These are phyloP conservation scores for Bombyx huttoni DNA, from an alignment of 2,888 invertebrate species.

Conservation along the genomic window DNA sequence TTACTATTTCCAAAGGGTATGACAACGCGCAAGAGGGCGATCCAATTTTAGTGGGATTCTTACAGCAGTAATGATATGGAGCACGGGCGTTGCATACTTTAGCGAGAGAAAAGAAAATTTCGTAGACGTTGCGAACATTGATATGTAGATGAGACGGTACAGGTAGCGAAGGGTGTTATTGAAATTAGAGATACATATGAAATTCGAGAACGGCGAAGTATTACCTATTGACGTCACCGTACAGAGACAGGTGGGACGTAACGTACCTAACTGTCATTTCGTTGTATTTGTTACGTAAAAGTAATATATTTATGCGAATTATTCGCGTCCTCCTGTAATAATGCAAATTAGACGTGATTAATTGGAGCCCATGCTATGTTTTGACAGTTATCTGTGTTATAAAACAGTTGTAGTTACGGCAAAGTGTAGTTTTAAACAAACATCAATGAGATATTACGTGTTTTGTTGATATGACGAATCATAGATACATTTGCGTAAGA, in stretches of 20 bases:
- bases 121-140: slow-evolving; percentile 59
- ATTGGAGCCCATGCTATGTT: neutral
- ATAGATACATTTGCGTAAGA: slow-evolving; percentile 20
- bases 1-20: slow-evolving; percentile 67
- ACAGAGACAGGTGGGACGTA: slow-evolving; percentile 27
- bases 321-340: neutral
- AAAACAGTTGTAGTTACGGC: neutral
- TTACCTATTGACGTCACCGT: slow-evolving; percentile 29
- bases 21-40: slow-evolving; percentile 59
- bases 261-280: slow-evolving; percentile 13
- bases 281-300: slow-evolving; percentile 14
- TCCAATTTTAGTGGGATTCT: slow-evolving; percentile 64
- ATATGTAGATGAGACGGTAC: slow-evolving; percentile 68
- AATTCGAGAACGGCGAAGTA: slow-evolving; percentile 48
- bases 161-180: slow-evolving; percentile 64
- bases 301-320: slow-evolving; percentile 18
- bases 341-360: neutral
- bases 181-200: slow-evolving; percentile 66
- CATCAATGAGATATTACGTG: slow-evolving; percentile 2
- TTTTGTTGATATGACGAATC: slow-evolving; percentile 4
- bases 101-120: slow-evolving; percentile 61
- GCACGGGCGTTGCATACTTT: slow-evolving; percentile 67
- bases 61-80: slow-evolving; percentile 62
- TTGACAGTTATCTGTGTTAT: neutral
- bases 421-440: neutral